These are phyloP conservation scores for Crossaster papposus DNA, from an alignment of 53 echinoderm and acorn worm genomes.

Conservation along the genomic window DNA sequence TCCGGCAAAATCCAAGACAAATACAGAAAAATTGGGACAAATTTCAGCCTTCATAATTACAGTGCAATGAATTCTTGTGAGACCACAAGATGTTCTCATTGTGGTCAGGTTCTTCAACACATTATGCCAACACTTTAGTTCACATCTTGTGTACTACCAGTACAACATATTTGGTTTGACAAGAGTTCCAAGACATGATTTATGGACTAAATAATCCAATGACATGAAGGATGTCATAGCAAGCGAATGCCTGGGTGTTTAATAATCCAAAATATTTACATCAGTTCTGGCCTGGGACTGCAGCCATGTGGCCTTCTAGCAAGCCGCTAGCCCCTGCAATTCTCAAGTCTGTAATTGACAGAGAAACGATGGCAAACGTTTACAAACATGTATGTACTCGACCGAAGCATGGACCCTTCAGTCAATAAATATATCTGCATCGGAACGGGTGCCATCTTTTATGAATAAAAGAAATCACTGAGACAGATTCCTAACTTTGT, in stretches of 20 bases:
- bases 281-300: constrained; percentile 5
- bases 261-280: constrained; percentile 60
- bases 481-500: constrained; percentile 14
- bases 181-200: constrained; percentile 16
- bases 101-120: constrained; percentile 13
- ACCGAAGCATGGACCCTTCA: not conserved
- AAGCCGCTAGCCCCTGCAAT: not conserved
- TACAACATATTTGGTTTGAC: constrained; percentile 1
- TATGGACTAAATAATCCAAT: constrained; percentile 8
- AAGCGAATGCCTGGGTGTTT: constrained; percentile 23
- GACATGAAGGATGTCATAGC: constrained; percentile 35
- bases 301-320: constrained; percentile 15
- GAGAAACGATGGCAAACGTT: constrained; percentile 4
- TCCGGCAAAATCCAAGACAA: too few species aligned
- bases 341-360: constrained; percentile 35
- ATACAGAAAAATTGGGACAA: too few species aligned
- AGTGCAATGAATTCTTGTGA: not conserved
- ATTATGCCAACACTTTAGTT: not conserved
- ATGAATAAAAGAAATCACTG: not conserved
- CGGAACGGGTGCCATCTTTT: constrained; percentile 5
- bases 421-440: constrained; percentile 11
- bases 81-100: not conserved
- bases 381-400: not conserved
- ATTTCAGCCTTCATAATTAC: not conserved
- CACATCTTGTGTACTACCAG: not conserved